phyloP scores from a whole-genome alignment of 2,888 invertebrate genomes.

The Dusona sp. region DNA sequence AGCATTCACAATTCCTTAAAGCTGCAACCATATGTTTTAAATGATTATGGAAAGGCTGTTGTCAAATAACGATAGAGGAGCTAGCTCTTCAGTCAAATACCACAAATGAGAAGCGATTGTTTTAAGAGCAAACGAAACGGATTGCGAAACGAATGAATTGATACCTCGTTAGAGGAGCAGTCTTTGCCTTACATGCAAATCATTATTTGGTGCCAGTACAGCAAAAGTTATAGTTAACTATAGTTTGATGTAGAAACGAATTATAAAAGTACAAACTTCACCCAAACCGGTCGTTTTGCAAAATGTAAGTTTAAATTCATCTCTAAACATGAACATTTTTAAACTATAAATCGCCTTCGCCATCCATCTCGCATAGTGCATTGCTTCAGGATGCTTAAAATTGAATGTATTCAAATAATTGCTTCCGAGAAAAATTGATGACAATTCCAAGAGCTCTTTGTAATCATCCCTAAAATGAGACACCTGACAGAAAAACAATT shows the following conservation, averaged over 20 bases:
- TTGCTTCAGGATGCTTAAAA: constrained; percentile 70
- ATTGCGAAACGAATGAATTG: constrained; percentile 50
- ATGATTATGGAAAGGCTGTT: not conserved
- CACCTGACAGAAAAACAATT: constrained; percentile 35
- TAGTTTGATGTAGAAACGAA: constrained; percentile 68
- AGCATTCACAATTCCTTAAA: not conserved
- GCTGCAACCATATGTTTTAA: no score
- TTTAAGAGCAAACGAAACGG: constrained; percentile 28
- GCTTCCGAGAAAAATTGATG: constrained; percentile 73
- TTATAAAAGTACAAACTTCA: constrained; percentile 72
- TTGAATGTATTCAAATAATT: constrained; percentile 22
- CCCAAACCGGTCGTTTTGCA: constrained; percentile 66
- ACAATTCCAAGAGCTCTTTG: constrained; percentile 70
- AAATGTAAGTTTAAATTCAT: constrained; percentile 67
- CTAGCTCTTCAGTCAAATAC: constrained; percentile 69
- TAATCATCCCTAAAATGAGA: constrained; percentile 72
- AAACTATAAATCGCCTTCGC: constrained; percentile 74
- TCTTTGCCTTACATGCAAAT: constrained; percentile 69
- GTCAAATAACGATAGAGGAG: constrained; percentile 69
- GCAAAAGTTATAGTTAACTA: constrained; percentile 67
- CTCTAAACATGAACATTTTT: constrained; percentile 75
- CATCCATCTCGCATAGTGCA: constrained; percentile 76
- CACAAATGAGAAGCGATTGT: constrained; percentile 69
- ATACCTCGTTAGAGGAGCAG: constrained; percentile 61
- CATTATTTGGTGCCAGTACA: constrained; percentile 61